Percentiles rank a stretch among this genome's conserved stretches.
Evolutionary conservation across 2,888 invertebrate species (phyloP).

Genomic region (Lymantria dispar): DNA sequence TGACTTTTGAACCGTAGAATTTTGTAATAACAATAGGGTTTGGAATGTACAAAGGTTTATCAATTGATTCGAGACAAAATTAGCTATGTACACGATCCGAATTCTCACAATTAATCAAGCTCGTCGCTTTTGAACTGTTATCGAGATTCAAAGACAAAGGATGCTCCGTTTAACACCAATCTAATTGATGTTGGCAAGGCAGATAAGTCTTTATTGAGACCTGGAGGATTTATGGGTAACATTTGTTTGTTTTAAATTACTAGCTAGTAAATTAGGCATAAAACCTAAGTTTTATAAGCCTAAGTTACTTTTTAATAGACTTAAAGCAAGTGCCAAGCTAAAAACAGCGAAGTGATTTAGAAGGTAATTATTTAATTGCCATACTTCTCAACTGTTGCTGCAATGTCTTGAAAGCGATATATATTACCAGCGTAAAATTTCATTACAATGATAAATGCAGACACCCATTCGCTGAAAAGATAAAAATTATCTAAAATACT

Average conservation of each 20-base stretch:
- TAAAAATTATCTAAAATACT: slow-evolving; percentile 21
- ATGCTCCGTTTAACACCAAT: slow-evolving; percentile 16
- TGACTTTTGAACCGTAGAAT: background rate
- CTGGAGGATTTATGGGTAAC: background rate
- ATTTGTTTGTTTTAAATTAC: too few relatives aligned
- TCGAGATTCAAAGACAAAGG: slow-evolving; percentile 20
- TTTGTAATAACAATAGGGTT: slow-evolving; percentile 4
- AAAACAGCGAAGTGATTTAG: too few relatives aligned
- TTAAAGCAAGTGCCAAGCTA: too few relatives aligned
- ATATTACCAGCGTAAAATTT: too few relatives aligned
- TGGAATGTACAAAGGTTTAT: background rate
- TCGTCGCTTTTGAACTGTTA: slow-evolving; percentile 10
- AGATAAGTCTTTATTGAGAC: background rate
- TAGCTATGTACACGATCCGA: slow-evolving; percentile 11
- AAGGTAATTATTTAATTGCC: too few relatives aligned
- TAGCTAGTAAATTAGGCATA: too few relatives aligned
- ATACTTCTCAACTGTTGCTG: background rate
- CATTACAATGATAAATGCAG: too few relatives aligned
- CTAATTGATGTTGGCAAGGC: slow-evolving; percentile 4
- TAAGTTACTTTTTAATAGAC: too few relatives aligned
- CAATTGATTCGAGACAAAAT: slow-evolving; percentile 5
- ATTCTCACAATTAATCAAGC: slow-evolving; percentile 27
- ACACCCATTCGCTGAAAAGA: background rate
- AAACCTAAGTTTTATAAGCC: too few relatives aligned
- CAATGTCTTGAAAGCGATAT: too few relatives aligned